Base-by-base conservation (phyloP, 2,113 vertebrate species). In the Cacatua alba region DNA sequence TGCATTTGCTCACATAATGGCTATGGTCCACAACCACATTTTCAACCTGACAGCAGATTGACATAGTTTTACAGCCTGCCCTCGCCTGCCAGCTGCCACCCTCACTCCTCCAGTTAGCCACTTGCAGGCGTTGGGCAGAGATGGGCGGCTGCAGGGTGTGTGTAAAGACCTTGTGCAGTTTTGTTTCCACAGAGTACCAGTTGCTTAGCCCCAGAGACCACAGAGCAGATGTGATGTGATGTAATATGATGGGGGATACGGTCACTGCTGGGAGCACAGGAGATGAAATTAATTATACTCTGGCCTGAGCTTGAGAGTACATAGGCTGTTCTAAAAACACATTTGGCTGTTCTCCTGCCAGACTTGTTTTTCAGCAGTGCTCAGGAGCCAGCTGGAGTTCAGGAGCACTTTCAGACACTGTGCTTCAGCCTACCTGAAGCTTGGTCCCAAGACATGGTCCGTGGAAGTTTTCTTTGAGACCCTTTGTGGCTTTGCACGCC, bases 371-470 rank as follows among this genome's bases (percentile, higher is more conserved):
- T 60, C 18, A 91, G 84, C 59, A 74, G 18, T 1, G 2, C 52
- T 72, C 13, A 1, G 60, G 37, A 92, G 68, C 63, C 83, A 95
- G 65, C 68, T 81, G 93, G 55, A 94, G 72, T 44, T 92, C 69
- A 72, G 85, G 75, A 95, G 70, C 25, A 2, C 64, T 94, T 87
- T 85, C 43, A 75, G 65, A n/a, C 7, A 5, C 74, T 35, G 46
- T 74, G 29, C 65, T 91, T 68, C 53, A 82, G 71, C 49, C 31
- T 46, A 23, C 43, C 37, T 60, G 65, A 49, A 72, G 24, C 49
- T 91, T 59, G 60, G 48, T 91, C 35, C 78, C 0, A 1, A 82
- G 53, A 57, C 17, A 2, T 6, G 23, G 17, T 77, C 82, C 0
- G 0, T 19, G 13, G 67, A 62, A 57, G 18, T 35, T 85, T 52